A percentile compares a stretch with the other conserved stretches of the same genome.
Evolutionary conservation across 2,888 invertebrate genomes (phyloP).

Genomic region (Philaethria dido): DNA sequence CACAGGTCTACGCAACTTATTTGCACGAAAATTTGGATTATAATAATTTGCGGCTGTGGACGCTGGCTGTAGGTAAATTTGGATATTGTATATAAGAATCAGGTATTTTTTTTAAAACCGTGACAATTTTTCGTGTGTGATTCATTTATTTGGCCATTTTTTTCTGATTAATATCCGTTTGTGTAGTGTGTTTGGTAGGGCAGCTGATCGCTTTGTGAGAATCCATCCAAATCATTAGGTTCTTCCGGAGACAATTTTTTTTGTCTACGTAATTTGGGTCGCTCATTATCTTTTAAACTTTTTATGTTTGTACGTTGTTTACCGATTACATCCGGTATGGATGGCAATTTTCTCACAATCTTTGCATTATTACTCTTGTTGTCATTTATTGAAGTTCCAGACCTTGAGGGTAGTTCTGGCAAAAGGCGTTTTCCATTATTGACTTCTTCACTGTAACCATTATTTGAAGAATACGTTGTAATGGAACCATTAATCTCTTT

Average conservation of each 20-base stretch:
- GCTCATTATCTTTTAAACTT: not conserved
- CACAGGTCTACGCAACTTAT: not conserved
- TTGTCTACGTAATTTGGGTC: not conserved
- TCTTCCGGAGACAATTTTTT: not conserved
- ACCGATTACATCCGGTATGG: too few relatives aligned
- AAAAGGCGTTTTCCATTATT: too few relatives aligned
- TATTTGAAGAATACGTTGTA: not conserved
- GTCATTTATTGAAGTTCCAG: not conserved
- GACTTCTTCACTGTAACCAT: too few relatives aligned
- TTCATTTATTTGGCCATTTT: not conserved
- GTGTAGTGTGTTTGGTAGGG: not conserved
- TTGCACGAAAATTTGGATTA: not conserved
- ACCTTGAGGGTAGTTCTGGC: too few relatives aligned
- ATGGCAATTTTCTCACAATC: not conserved
- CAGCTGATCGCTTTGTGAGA: not conserved
- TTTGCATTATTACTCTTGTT: not conserved
- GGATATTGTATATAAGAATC: not conserved
- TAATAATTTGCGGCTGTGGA: not conserved
- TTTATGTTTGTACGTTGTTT: too few relatives aligned
- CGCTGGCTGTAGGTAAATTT: not conserved
- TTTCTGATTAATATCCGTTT: not conserved
- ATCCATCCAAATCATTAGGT: not conserved
- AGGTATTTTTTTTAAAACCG: not conserved
- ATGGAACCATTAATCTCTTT: not conserved
- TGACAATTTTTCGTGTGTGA: accelerated